phyloP scores from a whole-genome alignment of 2,113 vertebrate species.

The Aspidoscelis tigris region DNA sequence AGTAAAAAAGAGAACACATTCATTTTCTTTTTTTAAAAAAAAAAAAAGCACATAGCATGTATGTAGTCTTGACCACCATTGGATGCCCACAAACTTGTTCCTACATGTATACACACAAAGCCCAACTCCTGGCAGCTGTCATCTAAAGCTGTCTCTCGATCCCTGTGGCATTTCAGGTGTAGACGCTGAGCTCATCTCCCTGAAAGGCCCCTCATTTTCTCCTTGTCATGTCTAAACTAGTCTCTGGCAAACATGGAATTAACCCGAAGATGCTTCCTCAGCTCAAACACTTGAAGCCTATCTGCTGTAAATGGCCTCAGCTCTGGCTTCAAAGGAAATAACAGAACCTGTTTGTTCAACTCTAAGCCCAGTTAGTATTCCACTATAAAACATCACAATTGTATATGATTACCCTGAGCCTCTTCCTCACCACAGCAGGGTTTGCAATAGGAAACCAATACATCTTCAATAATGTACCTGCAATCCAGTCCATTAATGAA shows the following conservation, averaged over 20 bases:
- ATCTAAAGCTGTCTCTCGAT: not conserved
- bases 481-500: not conserved
- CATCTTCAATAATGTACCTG: not conserved
- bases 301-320: not conserved
- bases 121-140: not conserved
- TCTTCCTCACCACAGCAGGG: not conserved
- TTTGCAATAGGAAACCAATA: not conserved
- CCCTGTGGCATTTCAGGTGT: slow-evolving; percentile 38
- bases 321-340: not conserved
- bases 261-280: not conserved
- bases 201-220: not conserved
- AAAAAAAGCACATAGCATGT: not conserved
- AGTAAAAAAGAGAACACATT: too few relatives aligned
- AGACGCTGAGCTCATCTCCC: slow-evolving; percentile 18
- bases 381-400: not conserved
- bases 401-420: not conserved
- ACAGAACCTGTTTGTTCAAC: not conserved
- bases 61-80: not conserved
- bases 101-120: not conserved
- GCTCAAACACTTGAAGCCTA: not conserved
- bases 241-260: not conserved
- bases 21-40: not conserved
- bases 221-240: slow-evolving; percentile 4
- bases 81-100: slow-evolving; percentile 5
- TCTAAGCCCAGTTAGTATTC: not conserved